Percentiles rank a stretch among this genome's conserved stretches.
Conservation (phyloP, 2,113 vertebrate genomes). For the Phodopus roborovskii region DNA sequence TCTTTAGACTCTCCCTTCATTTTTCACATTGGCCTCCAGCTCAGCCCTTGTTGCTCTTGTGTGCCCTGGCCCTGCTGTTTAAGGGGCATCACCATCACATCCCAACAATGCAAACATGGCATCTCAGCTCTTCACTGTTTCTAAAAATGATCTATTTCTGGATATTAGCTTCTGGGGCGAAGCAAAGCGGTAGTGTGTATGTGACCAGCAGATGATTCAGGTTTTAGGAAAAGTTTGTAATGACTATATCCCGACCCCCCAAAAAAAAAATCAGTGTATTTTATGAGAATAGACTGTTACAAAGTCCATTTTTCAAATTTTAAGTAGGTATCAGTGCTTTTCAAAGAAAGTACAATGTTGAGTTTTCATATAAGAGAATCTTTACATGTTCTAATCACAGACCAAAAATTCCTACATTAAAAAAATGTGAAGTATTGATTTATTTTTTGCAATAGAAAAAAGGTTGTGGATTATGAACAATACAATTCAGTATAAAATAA, state of each 20-base stretch:
- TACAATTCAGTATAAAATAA: not conserved
- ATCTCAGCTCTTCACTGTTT: not conserved
- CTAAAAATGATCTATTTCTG: not conserved
- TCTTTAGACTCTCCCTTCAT: not conserved
- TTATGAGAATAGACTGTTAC: not conserved
- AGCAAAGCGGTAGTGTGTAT: not conserved
- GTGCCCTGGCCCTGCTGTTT: not conserved
- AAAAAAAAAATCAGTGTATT: not conserved
- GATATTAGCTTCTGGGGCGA: accelerated
- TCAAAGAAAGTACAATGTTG: not conserved
- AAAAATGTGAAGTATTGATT: not conserved
- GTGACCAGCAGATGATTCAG: not conserved
- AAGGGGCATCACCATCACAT: not conserved
- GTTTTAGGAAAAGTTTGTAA: not conserved
- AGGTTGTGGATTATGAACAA: not conserved
- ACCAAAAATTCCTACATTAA: not conserved
- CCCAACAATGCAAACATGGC: not conserved
- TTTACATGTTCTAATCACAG: not conserved
- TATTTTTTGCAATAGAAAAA: not conserved
- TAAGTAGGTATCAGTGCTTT: not conserved
- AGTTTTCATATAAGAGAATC: not conserved
- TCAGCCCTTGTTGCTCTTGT: not conserved
- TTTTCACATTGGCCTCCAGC: not conserved
- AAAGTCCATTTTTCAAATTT: not conserved
- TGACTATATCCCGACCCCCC: not conserved